Percentiles rank a stretch among this genome's conserved stretches.
phyloP scores from a whole-genome alignment of 35 echinoderm and acorn worm species.

The Amphiura filiformis region DNA sequence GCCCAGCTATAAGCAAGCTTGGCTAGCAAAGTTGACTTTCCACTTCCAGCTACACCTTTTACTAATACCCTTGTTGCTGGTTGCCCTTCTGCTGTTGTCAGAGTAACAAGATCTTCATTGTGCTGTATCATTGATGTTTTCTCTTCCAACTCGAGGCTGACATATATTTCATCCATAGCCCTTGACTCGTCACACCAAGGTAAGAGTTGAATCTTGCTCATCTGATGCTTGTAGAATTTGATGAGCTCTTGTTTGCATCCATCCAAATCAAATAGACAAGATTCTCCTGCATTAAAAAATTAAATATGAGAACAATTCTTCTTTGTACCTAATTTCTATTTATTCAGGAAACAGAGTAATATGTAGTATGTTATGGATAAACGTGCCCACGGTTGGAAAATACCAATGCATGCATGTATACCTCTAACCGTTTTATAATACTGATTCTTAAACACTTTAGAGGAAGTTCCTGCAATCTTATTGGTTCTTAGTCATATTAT shows the following conservation, averaged over 20 bases:
- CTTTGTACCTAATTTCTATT: too few relatives aligned
- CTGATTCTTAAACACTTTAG: too few relatives aligned
- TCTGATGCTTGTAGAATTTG: background rate
- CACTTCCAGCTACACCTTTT: background rate
- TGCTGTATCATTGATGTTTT: background rate
- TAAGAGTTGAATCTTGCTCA: background rate
- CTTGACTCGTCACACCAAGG: background rate
- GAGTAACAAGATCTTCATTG: background rate
- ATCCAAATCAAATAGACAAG: too few relatives aligned
- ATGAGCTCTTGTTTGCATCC: background rate
- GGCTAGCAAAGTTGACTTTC: background rate
- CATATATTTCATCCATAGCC: background rate
- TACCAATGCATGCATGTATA: too few relatives aligned
- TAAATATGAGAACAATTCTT: too few relatives aligned
- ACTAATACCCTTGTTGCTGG: background rate
- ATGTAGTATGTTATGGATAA: too few relatives aligned
- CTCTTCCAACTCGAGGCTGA: background rate
- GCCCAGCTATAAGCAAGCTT: background rate
- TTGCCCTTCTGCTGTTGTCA: background rate
- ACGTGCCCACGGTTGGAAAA: too few relatives aligned
- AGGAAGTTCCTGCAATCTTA: too few relatives aligned
- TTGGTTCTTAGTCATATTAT: too few relatives aligned
- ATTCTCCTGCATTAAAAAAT: too few relatives aligned
- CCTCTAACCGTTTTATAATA: too few relatives aligned
- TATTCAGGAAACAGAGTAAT: too few relatives aligned